Base-by-base conservation (phyloP, 2,113 vertebrate species). In the Triplophysa tibetana region DNA sequence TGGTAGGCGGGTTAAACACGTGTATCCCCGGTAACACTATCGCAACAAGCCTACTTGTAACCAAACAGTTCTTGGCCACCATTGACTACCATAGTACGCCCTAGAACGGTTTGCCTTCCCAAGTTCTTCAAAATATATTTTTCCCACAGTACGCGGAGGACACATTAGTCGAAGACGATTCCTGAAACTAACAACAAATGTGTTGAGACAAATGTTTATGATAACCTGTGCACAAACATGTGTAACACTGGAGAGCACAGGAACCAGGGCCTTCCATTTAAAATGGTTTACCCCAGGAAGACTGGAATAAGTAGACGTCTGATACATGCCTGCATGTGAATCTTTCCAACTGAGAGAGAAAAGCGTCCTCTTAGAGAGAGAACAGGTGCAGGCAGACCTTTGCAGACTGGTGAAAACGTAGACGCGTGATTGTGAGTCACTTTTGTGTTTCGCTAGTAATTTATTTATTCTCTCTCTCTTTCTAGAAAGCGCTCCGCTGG, bases 321-420 rank as follows among this genome's bases (percentile, higher is more conserved):
- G 58, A 52, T 45, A 48, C 10, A 33, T 48, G 54, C 65, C 54
- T 38, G 73, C 33, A 60, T 38, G 54, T 60, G 65, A 43, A 56
- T 50, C 68, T 77, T 58, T 48, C 16, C 41, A 58, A 73, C 7
- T 77, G 60, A 58, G n/a, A n/a, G n/a, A n/a, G n/a, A n/a, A n/a
- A n/a, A n/a, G n/a, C n/a, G n/a, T n/a, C n/a, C n/a, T n/a, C n/a
- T n/a, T n/a, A n/a, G 19, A 65, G 26, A 72, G 29, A 48, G 8
- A 17, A 21, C 60, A 17, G 13, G 26, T 48, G 68, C n/a, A 11
- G 9, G 29, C 21, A 66, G 21, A 23, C 38, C 60, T 12, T 1
- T 68, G 50, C 76, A 82, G 66, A 80, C 80, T 81, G 84, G n/a
- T 66, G 68, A 21, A 26, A 41, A 50, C 8, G 45, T 72, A 29